A percentile compares a stretch with the other conserved stretches of the same genome.
These are phyloP conservation scores for Diphyllodes magnificus DNA, from an alignment of 2,113 vertebrate species.

Conservation along the genomic window DNA sequence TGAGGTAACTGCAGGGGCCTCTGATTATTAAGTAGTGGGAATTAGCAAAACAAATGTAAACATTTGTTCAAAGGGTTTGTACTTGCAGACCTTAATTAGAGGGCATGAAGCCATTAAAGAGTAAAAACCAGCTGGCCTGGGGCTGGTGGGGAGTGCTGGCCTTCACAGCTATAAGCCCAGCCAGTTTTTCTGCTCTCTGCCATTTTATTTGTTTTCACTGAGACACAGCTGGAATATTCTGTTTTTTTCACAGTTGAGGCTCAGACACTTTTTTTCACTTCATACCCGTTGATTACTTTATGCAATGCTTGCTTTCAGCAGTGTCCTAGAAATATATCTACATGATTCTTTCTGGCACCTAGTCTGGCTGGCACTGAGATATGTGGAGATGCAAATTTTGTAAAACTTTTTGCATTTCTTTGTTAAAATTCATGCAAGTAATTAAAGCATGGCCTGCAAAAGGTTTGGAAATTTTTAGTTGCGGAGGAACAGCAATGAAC, in stretches of 20 bases:
- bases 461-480: background rate
- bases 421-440: background rate
- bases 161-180: background rate
- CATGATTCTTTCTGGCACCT: background rate
- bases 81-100: slow-evolving; percentile 50
- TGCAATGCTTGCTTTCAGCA: background rate
- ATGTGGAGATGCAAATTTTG: background rate
- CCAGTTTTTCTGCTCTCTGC: background rate
- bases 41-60: slow-evolving; percentile 57
- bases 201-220: background rate
- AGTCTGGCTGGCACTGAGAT: background rate
- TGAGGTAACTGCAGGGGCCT: background rate
- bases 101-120: slow-evolving; percentile 41
- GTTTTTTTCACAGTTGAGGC: background rate
- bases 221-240: background rate
- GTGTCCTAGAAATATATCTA: background rate
- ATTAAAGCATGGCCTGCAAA: background rate
- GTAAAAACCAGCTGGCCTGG: background rate
- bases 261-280: background rate
- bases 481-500: background rate
- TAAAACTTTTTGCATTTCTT: background rate
- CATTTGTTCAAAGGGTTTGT: slow-evolving; percentile 56
- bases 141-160: background rate
- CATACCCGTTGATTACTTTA: background rate
- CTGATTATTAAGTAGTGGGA: slow-evolving; percentile 19